A percentile compares a stretch with the other conserved stretches of the same genome.
Evolutionary conservation across 2,888 invertebrate genomes (phyloP).

Genomic region (Spodoptera exigua): DNA sequence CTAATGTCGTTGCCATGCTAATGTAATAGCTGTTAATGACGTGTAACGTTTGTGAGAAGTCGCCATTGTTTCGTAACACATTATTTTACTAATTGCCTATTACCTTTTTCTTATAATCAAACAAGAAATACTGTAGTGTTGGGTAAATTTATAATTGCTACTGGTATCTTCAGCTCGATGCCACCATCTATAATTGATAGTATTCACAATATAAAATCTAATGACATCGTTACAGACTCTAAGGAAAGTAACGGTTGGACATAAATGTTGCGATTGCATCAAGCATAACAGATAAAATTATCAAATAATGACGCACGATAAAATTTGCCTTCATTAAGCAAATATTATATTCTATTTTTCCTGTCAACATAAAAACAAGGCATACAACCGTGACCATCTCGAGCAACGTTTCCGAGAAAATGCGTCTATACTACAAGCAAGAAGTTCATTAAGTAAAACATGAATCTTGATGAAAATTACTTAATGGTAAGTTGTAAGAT

Average conservation of each 20-base stretch:
- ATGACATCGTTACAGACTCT: slow-evolving; percentile 18
- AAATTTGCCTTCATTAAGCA: slow-evolving; percentile 25
- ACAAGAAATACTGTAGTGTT: not conserved
- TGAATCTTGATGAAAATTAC: slow-evolving; percentile 81
- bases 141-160: not conserved
- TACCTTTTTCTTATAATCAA: slow-evolving; percentile 3
- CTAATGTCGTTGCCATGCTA: slow-evolving; percentile 58
- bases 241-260: slow-evolving; percentile 7
- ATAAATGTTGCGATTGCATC: slow-evolving; percentile 8
- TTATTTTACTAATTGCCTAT: slow-evolving; percentile 12
- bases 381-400: slow-evolving; percentile 29
- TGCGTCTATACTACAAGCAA: slow-evolving; percentile 59
- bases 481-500: slow-evolving; percentile 79
- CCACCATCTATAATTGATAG: slow-evolving; percentile 10
- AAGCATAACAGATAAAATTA: slow-evolving; percentile 8
- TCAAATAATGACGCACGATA: slow-evolving; percentile 19
- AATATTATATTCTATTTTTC: slow-evolving; percentile 26
- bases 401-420: slow-evolving; percentile 54
- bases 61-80: not conserved
- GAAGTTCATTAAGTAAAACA: slow-evolving; percentile 75
- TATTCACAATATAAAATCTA: slow-evolving; percentile 23
- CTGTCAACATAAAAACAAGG: slow-evolving; percentile 28
- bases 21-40: slow-evolving; percentile 43
- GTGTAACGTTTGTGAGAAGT: slow-evolving; percentile 21
- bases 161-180: not conserved